Base-by-base conservation (phyloP, 2,888 invertebrate species). In the Buathra laborator region DNA sequence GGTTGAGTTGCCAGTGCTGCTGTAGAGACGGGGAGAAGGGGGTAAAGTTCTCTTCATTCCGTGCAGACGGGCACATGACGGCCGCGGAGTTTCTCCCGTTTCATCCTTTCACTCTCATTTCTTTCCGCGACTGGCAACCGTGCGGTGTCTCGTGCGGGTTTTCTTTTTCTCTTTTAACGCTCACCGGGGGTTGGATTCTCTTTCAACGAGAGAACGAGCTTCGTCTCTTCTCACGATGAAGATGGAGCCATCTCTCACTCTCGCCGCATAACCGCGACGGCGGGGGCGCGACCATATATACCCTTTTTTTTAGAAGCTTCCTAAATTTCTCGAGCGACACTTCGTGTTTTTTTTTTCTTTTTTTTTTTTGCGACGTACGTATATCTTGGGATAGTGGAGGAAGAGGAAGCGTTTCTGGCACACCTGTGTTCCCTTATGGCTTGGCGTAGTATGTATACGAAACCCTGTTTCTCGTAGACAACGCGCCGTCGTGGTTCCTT, bases 301-400 rank as follows among this genome's bases (percentile, higher is more conserved):
- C 37, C 37, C 37, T 37, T 37, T 75, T 78, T 83, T 89, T 87
- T 87, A 85, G 88, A 90, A 88, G 89, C 87, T 75, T 79, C 87
- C 87, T 90, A 89, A 91, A 91, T 90, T 89, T 89, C 86, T 87
- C 85, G 44, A 48, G 83, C 88, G 87, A 86, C 88, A 88, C 83
- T 86, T 86, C 87, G 88, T 88, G 86, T 81, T 76, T 19, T 51
- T 64, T 12, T 7, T 14, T 14, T 2, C 5, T 24, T 53, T 9
- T 56, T 24, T 56, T 56, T 19, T 56, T 12, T 56, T 56, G 7
- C 5, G 2, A 19, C 56, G 32, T 72, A 51, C 53, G 59, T 24
- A 53, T 53, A n/a, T 19, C 19, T 71, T 51, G 16, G 32, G n/a
- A 32, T 43, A 76, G 66, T 67, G 62, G 62, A 76, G 74, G 37